phyloP scores from a whole-genome alignment of 2,888 invertebrate species.

The Drosophila recens region DNA sequence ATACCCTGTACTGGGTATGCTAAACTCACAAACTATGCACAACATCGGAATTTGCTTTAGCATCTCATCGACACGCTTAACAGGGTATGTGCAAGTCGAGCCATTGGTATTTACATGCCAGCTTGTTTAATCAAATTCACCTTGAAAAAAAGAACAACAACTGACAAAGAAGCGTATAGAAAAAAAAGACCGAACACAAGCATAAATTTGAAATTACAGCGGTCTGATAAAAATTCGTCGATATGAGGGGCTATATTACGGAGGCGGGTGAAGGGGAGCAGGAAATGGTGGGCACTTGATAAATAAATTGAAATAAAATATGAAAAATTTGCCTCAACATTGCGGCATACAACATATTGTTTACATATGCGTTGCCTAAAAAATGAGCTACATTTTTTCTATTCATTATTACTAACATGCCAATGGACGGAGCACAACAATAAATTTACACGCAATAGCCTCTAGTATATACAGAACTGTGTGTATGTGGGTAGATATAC shows the following conservation, averaged over 20 bases:
- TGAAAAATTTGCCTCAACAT: constrained; percentile 49
- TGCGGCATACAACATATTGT: constrained; percentile 26
- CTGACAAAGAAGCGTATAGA: constrained; percentile 24
- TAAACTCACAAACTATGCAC: neutral
- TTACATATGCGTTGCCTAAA: constrained; percentile 42
- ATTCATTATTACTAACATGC: constrained; percentile 22
- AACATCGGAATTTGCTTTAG: neutral
- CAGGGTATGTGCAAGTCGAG: constrained; percentile 11
- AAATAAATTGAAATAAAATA: constrained; percentile 60
- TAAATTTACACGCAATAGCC: constrained; percentile 31
- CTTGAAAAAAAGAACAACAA: constrained; percentile 61
- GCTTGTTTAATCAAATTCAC: constrained; percentile 67
- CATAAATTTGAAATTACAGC: constrained; percentile 67
- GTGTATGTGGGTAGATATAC: neutral
- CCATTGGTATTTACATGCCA: neutral
- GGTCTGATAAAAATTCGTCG: constrained; percentile 53
- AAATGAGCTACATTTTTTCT: constrained; percentile 27
- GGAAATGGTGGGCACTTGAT: constrained; percentile 41
- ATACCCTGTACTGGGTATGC: neutral
- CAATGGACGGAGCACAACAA: constrained; percentile 26
- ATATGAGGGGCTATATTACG: neutral
- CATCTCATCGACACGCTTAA: neutral
- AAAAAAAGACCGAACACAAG: constrained; percentile 30
- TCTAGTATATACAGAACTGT: constrained; percentile 4
- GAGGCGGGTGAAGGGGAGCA: constrained; percentile 12